These are phyloP conservation scores for Pteronotus mesoamericanus DNA, from an alignment of 2,797 vertebrate genomes.

Conservation along the genomic window DNA sequence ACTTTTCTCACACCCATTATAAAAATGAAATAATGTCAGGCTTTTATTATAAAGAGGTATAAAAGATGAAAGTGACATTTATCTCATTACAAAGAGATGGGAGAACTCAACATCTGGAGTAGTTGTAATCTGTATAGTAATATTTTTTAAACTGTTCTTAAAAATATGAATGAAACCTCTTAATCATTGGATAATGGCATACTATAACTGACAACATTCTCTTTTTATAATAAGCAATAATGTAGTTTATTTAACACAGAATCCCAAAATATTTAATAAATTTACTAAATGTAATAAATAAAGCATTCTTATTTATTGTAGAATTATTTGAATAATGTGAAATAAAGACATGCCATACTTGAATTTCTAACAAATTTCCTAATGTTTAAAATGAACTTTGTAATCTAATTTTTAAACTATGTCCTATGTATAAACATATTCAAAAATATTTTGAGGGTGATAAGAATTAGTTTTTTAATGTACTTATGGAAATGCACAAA, in stretches of 20 bases:
- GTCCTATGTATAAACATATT: neutral
- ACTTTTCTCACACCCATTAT: constrained; percentile 1
- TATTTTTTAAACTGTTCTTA: neutral
- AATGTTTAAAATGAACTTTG: constrained; percentile 38
- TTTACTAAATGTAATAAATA: neutral
- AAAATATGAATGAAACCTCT: neutral
- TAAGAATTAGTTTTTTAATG: constrained; percentile 18
- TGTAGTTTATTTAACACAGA: neutral
- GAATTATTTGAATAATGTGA: neutral
- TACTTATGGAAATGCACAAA: neutral
- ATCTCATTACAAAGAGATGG: neutral
- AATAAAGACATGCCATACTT: neutral
- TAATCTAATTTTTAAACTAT: constrained; percentile 39
- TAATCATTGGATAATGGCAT: neutral
- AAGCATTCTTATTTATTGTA: constrained; percentile 23
- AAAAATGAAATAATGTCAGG: neutral
- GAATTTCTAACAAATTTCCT: constrained; percentile 38
- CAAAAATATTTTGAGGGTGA: neutral
- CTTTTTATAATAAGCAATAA: neutral
- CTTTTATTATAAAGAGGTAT: neutral
- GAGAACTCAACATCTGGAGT: neutral
- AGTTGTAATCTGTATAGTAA: neutral
- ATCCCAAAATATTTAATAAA: neutral
- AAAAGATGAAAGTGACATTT: neutral
- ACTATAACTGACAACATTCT: neutral